phyloP scores from a whole-genome alignment of 2,888 invertebrate genomes.

The Phragmatobia fuliginosa region DNA sequence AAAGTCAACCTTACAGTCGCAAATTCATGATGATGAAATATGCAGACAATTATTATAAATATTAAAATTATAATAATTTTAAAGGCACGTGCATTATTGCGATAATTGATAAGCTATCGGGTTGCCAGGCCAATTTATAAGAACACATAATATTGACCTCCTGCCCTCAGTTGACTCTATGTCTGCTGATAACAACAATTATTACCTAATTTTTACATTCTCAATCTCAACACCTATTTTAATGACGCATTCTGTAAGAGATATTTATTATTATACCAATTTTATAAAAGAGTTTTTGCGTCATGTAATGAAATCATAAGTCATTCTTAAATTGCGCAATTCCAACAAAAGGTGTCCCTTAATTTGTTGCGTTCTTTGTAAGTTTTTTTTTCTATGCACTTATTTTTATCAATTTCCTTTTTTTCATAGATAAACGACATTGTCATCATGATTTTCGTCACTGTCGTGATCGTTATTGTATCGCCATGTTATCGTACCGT shows the following conservation, averaged over 20 bases:
- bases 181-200: conserved; percentile 9
- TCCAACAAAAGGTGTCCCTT: not conserved
- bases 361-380: not conserved
- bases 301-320: not conserved
- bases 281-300: not conserved
- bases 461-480: not conserved
- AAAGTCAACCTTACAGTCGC: not conserved
- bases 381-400: not conserved
- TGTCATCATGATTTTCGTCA: too few species aligned
- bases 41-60: not conserved
- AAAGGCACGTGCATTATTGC: conserved; percentile 9
- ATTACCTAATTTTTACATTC: conserved; percentile 4
- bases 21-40: conserved; percentile 2
- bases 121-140: conserved; percentile 12
- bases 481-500: not conserved
- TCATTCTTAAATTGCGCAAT: not conserved
- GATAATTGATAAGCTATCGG: conserved; percentile 14
- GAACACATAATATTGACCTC: conserved; percentile 17
- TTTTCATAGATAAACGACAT: too few species aligned
- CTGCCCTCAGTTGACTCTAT: conserved; percentile 12
- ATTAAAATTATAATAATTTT: conserved; percentile 8
- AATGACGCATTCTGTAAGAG: not conserved
- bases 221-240: conserved; percentile 6
- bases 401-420: too few species aligned
- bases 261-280: not conserved